These are phyloP conservation scores for Nemotelus pantherinus DNA, from an alignment of 2,888 invertebrate species.

Conservation along the genomic window DNA sequence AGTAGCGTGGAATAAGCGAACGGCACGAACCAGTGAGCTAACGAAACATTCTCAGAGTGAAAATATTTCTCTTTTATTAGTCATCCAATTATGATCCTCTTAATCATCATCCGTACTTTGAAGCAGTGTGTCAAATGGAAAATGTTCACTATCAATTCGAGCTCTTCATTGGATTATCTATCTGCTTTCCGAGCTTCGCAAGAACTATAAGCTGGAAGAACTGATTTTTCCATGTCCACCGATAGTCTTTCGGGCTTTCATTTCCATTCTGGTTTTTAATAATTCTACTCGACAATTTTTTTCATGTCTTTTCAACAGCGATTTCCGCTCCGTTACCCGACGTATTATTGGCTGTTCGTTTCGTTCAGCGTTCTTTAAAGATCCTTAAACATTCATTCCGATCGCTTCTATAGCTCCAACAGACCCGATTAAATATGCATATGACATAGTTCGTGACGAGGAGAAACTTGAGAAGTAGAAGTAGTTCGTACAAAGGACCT, in stretches of 20 bases:
- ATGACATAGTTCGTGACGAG: slow-evolving; percentile 30
- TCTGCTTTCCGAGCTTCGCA: slow-evolving; percentile 5
- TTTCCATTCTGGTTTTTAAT: neutral
- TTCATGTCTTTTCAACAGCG: slow-evolving; percentile 9
- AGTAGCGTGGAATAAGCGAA: no score
- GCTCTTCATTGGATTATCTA: slow-evolving; percentile 6
- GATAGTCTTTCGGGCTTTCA: neutral
- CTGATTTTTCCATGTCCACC: neutral
- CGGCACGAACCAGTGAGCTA: no score
- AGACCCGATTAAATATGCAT: slow-evolving; percentile 38
- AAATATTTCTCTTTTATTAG: slow-evolving; percentile 30
- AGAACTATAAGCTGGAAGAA: neutral
- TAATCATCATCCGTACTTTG: neutral
- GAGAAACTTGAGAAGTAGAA: slow-evolving; percentile 2
- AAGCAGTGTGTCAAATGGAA: slow-evolving; percentile 3
- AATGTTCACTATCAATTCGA: slow-evolving; percentile 28
- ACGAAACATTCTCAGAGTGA: neutral
- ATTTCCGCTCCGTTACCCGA: neutral
- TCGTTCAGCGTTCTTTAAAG: slow-evolving; percentile 25
- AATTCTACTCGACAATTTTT: neutral
- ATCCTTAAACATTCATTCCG: slow-evolving; percentile 34
- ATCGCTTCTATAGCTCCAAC: slow-evolving; percentile 11
- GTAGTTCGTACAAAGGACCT: neutral
- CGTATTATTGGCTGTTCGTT: slow-evolving; percentile 11
- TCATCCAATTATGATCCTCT: slow-evolving; percentile 32